Conservation (phyloP, 2,113 vertebrate genomes). For the Microcebus jonahi region DNA sequence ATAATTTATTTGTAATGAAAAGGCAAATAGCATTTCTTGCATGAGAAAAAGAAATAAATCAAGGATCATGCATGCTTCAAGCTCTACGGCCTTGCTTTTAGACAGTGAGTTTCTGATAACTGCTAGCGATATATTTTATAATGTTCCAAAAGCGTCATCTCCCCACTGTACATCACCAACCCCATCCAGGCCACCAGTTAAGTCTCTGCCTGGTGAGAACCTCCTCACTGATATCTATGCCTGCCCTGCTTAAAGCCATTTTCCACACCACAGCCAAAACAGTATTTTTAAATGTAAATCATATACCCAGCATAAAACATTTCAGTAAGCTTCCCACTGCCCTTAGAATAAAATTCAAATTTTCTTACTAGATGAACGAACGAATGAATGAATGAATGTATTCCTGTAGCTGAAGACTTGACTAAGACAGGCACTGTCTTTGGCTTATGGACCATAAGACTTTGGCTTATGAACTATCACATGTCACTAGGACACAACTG, state of each 20-base stretch:
- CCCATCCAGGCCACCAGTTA: not conserved
- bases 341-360: conserved; percentile 17
- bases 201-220: not conserved
- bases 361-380: not conserved
- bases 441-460: not conserved
- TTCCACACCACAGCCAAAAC: not conserved
- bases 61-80: not conserved
- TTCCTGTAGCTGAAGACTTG: not conserved
- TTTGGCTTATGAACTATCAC: not conserved
- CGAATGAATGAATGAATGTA: not conserved
- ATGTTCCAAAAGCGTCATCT: not conserved
- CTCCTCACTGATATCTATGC: not conserved
- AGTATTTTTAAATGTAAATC: not conserved
- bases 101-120: not conserved
- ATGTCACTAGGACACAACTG: not conserved
- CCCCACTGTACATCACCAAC: not conserved
- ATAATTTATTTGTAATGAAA: not conserved
- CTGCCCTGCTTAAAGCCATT: not conserved
- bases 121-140: not conserved
- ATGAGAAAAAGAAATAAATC: not conserved
- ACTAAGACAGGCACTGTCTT: not conserved
- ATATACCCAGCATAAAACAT: not conserved
- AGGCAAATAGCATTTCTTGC: not conserved
- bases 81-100: not conserved
- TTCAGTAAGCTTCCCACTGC: not conserved